Percentiles rank a stretch among this genome's conserved stretches.
These are phyloP conservation scores for Crioceris asparagi DNA, from an alignment of 2,888 invertebrate species.

Conservation along the genomic window DNA sequence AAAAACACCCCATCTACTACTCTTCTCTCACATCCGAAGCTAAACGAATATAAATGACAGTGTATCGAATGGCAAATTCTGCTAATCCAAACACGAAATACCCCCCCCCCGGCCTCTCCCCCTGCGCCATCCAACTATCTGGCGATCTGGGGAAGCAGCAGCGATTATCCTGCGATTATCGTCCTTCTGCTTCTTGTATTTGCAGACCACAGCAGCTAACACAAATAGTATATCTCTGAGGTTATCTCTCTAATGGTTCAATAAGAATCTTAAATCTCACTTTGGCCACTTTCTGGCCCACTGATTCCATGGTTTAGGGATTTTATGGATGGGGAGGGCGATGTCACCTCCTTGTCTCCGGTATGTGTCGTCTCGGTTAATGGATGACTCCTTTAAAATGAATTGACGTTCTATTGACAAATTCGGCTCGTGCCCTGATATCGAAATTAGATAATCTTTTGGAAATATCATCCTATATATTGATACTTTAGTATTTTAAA, in stretches of 20 bases:
- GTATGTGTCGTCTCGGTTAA: constrained; percentile 17
- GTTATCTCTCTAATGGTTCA: constrained; percentile 33
- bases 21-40: no score
- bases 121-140: no score
- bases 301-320: constrained; percentile 20
- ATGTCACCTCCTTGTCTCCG: constrained; percentile 16
- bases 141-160: no score
- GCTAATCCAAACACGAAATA: constrained; percentile 33
- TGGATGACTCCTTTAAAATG: constrained; percentile 21
- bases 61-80: constrained; percentile 36
- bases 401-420: constrained; percentile 13
- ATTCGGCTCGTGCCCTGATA: no score
- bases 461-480: no score
- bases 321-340: no score
- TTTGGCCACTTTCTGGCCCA: constrained; percentile 34
- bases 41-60: constrained; percentile 37
- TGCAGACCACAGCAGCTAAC: constrained; percentile 35
- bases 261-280: constrained; percentile 36
- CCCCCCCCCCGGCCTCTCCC: no score
- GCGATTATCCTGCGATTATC: constrained; percentile 35
- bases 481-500: no score
- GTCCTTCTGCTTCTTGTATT: constrained; percentile 29
- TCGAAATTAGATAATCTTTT: no score
- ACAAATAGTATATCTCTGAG: constrained; percentile 31
- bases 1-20: no score